phyloP scores from a whole-genome alignment of 2,888 invertebrate genomes.

The Polyommatus icarus region DNA sequence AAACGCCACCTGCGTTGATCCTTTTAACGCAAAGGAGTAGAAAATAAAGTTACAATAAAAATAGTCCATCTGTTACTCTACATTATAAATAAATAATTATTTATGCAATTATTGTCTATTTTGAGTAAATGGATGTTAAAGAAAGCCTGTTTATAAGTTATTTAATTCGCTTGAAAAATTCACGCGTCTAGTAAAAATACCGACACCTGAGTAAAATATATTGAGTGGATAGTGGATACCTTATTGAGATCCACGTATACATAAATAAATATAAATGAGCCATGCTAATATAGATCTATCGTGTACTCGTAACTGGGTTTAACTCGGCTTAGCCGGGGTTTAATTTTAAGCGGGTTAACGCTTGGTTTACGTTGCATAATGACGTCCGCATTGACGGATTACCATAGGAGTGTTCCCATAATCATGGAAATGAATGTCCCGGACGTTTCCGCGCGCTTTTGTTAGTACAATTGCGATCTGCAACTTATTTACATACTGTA shows the following conservation, averaged over 20 bases:
- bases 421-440: slow-evolving; percentile 9
- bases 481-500: background rate
- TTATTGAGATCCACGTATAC: slow-evolving; percentile 14
- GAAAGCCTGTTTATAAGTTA: background rate
- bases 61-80: too few relatives aligned
- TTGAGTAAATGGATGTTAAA: background rate
- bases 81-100: too few relatives aligned
- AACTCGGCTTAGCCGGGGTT: slow-evolving; percentile 34
- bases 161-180: background rate
- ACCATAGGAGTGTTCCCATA: slow-evolving; percentile 37
- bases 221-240: background rate
- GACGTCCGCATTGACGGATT: slow-evolving; percentile 33
- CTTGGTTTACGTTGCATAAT: slow-evolving; percentile 33
- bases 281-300: slow-evolving; percentile 38
- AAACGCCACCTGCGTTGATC: background rate
- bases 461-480: slow-evolving; percentile 7
- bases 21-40: background rate
- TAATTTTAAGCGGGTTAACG: slow-evolving; percentile 20
- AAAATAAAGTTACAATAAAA: background rate
- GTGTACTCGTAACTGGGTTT: slow-evolving; percentile 7
- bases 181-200: slow-evolving; percentile 19
- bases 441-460: slow-evolving; percentile 20
- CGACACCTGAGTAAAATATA: slow-evolving; percentile 27
- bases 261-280: slow-evolving; percentile 33
- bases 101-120: too few relatives aligned